Conservation (phyloP, 2,113 vertebrate species). For the Oenanthe oenanthe region DNA sequence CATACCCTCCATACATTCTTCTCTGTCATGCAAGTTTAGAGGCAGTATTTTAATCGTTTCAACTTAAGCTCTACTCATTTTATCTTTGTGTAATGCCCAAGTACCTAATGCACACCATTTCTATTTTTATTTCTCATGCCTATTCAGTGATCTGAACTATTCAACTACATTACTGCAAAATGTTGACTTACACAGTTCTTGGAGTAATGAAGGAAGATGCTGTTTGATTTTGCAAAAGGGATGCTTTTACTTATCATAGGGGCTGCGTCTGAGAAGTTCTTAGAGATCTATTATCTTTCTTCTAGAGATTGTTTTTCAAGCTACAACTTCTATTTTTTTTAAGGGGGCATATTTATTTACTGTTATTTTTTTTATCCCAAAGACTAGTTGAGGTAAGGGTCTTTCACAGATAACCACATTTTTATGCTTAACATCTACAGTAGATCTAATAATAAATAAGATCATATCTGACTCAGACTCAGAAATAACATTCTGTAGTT, state of each 20-base stretch:
- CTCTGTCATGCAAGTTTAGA: background rate
- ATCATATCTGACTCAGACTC: background rate
- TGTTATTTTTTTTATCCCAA: background rate
- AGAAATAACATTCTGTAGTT: background rate
- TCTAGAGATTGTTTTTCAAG: background rate
- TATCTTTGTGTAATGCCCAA: background rate
- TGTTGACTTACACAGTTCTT: background rate
- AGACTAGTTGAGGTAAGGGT: background rate
- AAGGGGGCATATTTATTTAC: background rate
- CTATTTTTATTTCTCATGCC: background rate
- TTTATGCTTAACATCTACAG: background rate
- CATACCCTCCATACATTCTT: background rate
- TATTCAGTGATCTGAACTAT: background rate
- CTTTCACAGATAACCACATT: background rate
- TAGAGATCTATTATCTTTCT: background rate
- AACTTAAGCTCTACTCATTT: background rate
- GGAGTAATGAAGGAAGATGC: background rate
- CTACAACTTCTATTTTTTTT: background rate
- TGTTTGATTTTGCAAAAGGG: background rate
- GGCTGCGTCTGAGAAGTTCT: background rate
- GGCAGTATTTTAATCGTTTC: background rate
- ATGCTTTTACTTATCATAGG: fast-evolving
- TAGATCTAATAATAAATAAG: background rate
- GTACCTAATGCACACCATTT: background rate
- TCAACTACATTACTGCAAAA: background rate